Conservation (phyloP, 2,888 invertebrate genomes). For the Callimorpha dominula region DNA sequence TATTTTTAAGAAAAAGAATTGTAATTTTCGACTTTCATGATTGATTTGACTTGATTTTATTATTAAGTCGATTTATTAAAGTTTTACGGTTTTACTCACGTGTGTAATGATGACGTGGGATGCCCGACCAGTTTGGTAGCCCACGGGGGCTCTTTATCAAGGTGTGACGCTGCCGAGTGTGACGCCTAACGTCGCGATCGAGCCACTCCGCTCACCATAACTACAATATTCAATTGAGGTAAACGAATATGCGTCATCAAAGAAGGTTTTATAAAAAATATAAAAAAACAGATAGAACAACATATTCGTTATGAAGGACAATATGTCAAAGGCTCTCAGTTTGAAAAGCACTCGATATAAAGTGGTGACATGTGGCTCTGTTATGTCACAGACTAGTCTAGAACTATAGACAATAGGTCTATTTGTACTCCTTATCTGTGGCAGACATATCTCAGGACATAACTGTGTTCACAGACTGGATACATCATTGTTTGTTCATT, state of each 20-base stretch:
- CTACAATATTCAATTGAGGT: not conserved
- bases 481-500: not conserved
- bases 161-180: too few species aligned
- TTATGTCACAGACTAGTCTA: conserved; percentile 7
- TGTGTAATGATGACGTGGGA: too few species aligned
- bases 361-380: conserved; percentile 12
- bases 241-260: too few species aligned
- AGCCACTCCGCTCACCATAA: too few species aligned
- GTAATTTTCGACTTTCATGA: too few species aligned
- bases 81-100: too few species aligned
- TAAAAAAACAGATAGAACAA: not conserved
- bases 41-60: too few species aligned
- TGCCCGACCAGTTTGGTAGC: too few species aligned
- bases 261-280: not conserved
- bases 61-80: too few species aligned
- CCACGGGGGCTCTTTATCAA: too few species aligned
- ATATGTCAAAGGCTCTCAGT: not conserved
- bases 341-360: conserved; percentile 1
- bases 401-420: conserved; percentile 12
- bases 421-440: conserved; percentile 1
- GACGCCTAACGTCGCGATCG: too few species aligned
- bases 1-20: too few species aligned
- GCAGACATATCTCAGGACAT: not conserved
- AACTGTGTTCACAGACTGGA: not conserved
- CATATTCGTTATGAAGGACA: not conserved